Percentiles rank a stretch among this genome's conserved stretches.
Evolutionary conservation across 2,888 invertebrate species (phyloP).

Genomic region (Entomobrya multifasciata): DNA sequence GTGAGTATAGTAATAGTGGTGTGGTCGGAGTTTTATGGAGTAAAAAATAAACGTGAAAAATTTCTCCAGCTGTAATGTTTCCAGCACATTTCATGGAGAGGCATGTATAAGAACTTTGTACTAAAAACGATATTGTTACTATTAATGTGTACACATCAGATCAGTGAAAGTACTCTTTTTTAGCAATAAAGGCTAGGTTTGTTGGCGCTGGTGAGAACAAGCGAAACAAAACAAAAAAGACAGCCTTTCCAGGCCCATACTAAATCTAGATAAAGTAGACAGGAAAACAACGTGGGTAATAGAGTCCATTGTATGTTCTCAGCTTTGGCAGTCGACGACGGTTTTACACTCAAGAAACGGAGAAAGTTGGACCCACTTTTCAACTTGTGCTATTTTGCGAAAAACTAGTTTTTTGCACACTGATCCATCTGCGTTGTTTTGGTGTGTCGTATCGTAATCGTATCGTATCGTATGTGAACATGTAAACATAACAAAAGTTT

Average conservation of each 20-base stretch:
- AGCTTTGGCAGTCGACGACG: background rate
- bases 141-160: background rate
- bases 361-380: constrained; percentile 9
- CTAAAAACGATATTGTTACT: background rate
- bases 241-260: background rate
- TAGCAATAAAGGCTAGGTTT: background rate
- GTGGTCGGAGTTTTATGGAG: too few species aligned
- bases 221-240: background rate
- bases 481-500: too few species aligned
- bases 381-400: too few species aligned
- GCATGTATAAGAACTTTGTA: background rate
- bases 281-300: background rate
- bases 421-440: constrained; percentile 9
- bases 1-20: too few species aligned
- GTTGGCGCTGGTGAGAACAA: background rate
- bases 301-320: constrained; percentile 1
- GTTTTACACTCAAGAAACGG: constrained; percentile 4
- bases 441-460: background rate
- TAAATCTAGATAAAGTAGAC: background rate
- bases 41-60: background rate
- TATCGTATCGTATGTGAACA: too few species aligned
- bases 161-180: background rate
- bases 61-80: constrained; percentile 54
- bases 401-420: constrained; percentile 37
- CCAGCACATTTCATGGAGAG: background rate